Percentiles rank a stretch among this genome's conserved stretches.
These are phyloP conservation scores for Drosophila melanosoma DNA, from an alignment of 2,888 invertebrate genomes.

Conservation along the genomic window DNA sequence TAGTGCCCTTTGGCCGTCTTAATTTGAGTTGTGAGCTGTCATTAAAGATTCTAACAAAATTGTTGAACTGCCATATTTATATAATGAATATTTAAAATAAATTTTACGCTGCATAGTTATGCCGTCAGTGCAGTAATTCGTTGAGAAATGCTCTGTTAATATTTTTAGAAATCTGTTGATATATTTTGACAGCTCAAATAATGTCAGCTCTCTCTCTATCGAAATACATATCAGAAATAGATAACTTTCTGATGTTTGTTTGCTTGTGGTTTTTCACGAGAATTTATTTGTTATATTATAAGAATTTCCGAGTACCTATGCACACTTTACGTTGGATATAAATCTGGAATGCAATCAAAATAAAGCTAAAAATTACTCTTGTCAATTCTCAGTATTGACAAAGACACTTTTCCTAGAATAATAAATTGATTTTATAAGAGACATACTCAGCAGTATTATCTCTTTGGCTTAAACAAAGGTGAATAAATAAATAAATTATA, in stretches of 20 bases:
- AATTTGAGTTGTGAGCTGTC: slow-evolving; percentile 46
- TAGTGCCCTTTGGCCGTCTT: slow-evolving; percentile 39
- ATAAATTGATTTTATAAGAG: background rate
- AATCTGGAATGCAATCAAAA: slow-evolving; percentile 25
- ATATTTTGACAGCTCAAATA: background rate
- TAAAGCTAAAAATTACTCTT: background rate
- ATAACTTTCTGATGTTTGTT: background rate
- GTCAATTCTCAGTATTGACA: background rate
- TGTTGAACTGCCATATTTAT: background rate
- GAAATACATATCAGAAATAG: background rate
- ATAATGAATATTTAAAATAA: slow-evolving; percentile 21
- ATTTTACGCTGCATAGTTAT: slow-evolving; percentile 6
- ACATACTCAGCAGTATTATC: background rate
- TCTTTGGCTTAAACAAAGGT: background rate
- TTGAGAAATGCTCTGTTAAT: background rate
- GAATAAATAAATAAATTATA: background rate
- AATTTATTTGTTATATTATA: background rate
- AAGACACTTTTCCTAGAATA: background rate
- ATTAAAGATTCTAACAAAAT: slow-evolving; percentile 24
- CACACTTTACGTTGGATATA: slow-evolving; percentile 6
- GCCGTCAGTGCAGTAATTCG: background rate
- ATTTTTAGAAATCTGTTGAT: background rate
- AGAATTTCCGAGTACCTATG: slow-evolving; percentile 5
- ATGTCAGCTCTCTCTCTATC: background rate
- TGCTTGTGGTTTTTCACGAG: background rate